phyloP scores from a whole-genome alignment of 2,888 invertebrate species.

The Chaitophorus viminalis region DNA sequence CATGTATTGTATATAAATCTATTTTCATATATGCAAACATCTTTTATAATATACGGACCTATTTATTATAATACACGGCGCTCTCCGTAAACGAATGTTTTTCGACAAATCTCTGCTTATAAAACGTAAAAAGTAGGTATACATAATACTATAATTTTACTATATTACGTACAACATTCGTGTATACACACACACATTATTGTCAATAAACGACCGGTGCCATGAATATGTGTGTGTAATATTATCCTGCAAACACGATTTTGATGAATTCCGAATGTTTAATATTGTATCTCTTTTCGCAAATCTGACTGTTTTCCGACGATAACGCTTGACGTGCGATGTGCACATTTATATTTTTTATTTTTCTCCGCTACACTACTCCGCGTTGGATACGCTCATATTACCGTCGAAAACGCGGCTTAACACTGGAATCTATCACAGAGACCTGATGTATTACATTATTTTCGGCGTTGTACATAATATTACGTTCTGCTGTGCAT shows the following conservation, averaged over 20 bases:
- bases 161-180: neutral
- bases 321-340: slow-evolving; percentile 1
- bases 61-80: too few relatives aligned
- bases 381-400: neutral
- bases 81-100: too few relatives aligned
- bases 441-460: neutral
- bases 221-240: neutral
- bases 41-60: too few relatives aligned
- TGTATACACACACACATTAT: neutral
- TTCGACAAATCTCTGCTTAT: too few relatives aligned
- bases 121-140: too few relatives aligned
- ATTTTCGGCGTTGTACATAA: neutral
- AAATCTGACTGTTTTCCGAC: slow-evolving; percentile 24
- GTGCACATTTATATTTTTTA: neutral
- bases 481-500: neutral
- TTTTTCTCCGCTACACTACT: neutral
- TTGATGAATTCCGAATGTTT: neutral
- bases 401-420: neutral
- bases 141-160: too few relatives aligned
- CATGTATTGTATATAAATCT: too few relatives aligned
- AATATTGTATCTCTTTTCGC: neutral
- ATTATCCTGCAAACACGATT: neutral
- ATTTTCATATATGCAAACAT: too few relatives aligned
- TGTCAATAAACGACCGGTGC: neutral
- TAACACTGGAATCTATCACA: neutral